Evolutionary conservation across 2,888 invertebrate genomes (phyloP).

Genomic region (Tachina fera): DNA sequence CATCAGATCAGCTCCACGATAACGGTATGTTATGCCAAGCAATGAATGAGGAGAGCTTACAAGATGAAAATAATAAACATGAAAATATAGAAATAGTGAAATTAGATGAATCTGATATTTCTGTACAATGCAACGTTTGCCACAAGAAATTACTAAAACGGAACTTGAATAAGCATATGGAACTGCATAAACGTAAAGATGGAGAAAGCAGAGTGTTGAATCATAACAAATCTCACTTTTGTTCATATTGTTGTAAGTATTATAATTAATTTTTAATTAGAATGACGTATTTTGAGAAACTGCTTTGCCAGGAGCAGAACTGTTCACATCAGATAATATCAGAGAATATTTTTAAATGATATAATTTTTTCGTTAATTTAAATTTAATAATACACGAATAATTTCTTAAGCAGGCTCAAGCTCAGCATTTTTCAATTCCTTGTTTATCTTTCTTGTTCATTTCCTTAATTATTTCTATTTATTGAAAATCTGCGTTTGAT

Average conservation of each 20-base stretch:
- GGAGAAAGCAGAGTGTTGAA: conserved; percentile 34
- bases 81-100: conserved; percentile 40
- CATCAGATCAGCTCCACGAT: conserved; percentile 33
- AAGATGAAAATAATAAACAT: conserved; percentile 15
- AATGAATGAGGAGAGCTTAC: not conserved
- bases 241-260: conserved; percentile 74
- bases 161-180: conserved; percentile 72
- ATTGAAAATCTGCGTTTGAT: too few species aligned
- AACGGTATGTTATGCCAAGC: conserved; percentile 58
- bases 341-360: too few species aligned
- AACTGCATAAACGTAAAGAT: conserved; percentile 70
- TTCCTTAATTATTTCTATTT: too few species aligned
- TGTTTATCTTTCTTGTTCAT: too few species aligned
- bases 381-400: too few species aligned
- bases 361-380: too few species aligned
- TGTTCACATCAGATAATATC: too few species aligned
- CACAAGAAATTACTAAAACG: conserved; percentile 66
- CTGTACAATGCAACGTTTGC: conserved; percentile 70
- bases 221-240: conserved; percentile 60
- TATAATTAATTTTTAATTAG: not conserved
- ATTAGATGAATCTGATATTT: conserved; percentile 30
- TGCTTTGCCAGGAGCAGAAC: not conserved
- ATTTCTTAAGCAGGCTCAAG: too few species aligned
- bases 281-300: not conserved
- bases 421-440: too few species aligned